A percentile compares a stretch with the other conserved stretches of the same genome.
Evolutionary conservation across 1,140 invertebrate genomes (phyloP).

Genomic region (Cyphomyrmex costatus): DNA sequence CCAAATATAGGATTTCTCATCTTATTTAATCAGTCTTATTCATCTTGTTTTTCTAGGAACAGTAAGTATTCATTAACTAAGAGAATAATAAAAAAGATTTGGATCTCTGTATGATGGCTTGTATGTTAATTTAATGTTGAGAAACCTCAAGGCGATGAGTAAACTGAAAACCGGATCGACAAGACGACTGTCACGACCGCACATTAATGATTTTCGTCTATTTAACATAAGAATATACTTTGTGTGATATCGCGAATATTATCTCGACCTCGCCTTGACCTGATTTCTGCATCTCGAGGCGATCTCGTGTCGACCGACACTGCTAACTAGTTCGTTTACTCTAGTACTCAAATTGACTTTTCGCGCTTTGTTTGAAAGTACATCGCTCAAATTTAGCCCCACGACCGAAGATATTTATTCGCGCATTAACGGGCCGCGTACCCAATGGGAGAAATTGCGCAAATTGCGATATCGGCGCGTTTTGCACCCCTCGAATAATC

Average conservation of each 20-base stretch:
- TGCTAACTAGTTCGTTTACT: slow-evolving; percentile 1
- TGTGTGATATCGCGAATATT: neutral
- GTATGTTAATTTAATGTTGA: neutral
- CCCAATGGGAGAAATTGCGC: neutral
- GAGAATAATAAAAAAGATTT: neutral
- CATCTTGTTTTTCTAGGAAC: neutral
- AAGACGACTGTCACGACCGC: neutral
- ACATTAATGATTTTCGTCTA: slow-evolving; percentile 39
- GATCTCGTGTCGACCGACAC: neutral
- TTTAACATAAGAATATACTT: slow-evolving; percentile 40
- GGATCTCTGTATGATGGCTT: neutral
- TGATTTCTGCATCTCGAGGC: slow-evolving; percentile 21
- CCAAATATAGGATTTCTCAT: too few relatives aligned
- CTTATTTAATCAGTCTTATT: too few relatives aligned
- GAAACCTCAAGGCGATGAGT: neutral
- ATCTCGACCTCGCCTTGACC: slow-evolving; percentile 47
- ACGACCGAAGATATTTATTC: slow-evolving; percentile 27
- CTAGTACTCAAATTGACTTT: neutral
- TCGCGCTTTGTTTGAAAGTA: slow-evolving; percentile 2
- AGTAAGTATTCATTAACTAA: neutral
- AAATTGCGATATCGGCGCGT: slow-evolving; percentile 26
- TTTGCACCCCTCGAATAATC: slow-evolving; percentile 16
- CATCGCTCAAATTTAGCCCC: neutral
- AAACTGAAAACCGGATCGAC: slow-evolving; percentile 25
- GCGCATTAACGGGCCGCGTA: slow-evolving; percentile 3